These are phyloP conservation scores for Psophia crepitans DNA, from an alignment of 2,113 vertebrate species.

Conservation along the genomic window DNA sequence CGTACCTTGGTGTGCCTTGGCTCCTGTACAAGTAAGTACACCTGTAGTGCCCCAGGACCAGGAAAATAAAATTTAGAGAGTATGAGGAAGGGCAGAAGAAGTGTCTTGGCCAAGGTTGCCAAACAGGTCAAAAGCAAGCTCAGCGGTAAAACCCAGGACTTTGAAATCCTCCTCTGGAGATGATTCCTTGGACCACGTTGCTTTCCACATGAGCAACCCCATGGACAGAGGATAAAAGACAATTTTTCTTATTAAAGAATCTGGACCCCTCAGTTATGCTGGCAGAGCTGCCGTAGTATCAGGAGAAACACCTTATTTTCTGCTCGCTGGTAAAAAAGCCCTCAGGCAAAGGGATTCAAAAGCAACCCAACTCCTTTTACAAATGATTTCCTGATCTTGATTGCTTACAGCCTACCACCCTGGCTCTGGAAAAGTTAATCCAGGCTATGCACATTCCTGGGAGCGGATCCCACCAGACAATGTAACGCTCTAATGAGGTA, in stretches of 20 bases:
- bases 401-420: conserved; percentile 18
- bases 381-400: not conserved
- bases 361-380: not conserved
- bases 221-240: not conserved
- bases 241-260: not conserved
- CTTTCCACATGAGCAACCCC: not conserved
- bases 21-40: not conserved
- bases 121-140: not conserved
- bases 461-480: conserved; percentile 56
- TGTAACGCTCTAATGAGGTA: conserved; percentile 41
- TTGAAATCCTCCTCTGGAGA: not conserved
- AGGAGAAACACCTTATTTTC: not conserved
- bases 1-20: not conserved
- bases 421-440: conserved; percentile 29
- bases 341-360: not conserved
- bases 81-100: not conserved
- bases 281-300: not conserved
- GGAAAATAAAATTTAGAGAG: not conserved
- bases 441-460: conserved; percentile 29
- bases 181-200: not conserved
- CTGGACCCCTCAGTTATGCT: not conserved
- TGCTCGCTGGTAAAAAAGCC: not conserved
- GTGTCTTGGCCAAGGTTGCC: not conserved
- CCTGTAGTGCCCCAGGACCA: not conserved
- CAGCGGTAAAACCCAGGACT: not conserved